phyloP scores from a whole-genome alignment of 2,888 invertebrate species.

The Entomobrya multifasciata region DNA sequence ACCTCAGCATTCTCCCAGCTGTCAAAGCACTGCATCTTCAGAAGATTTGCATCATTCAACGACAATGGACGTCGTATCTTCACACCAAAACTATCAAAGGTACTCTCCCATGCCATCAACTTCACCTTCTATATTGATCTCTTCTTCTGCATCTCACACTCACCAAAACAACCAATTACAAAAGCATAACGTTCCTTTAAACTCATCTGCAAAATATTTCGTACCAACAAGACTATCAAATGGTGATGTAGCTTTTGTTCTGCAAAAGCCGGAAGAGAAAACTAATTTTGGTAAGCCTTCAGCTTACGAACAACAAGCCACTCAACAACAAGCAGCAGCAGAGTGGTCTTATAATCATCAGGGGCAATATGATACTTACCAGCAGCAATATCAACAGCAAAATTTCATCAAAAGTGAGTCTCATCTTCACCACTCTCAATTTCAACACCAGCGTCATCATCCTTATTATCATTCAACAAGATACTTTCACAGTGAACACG shows the following conservation, averaged over 20 bases:
- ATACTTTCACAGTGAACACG: constrained; percentile 31
- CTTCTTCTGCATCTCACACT: constrained; percentile 5
- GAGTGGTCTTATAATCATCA: constrained; percentile 16
- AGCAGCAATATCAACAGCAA: constrained; percentile 39
- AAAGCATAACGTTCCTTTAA: not conserved
- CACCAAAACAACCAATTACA: constrained; percentile 34
- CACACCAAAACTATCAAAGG: not conserved
- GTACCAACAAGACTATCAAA: constrained; percentile 81
- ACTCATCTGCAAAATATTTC: constrained; percentile 51
- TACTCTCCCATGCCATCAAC: not conserved
- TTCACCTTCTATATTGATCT: constrained; percentile 52
- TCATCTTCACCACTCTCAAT: not conserved
- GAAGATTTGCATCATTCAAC: not conserved
- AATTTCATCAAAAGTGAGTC: not conserved
- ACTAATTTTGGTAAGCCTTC: too few species aligned
- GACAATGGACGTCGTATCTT: not conserved
- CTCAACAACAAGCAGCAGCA: too few species aligned
- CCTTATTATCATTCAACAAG: not conserved
- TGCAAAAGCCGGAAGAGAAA: constrained; percentile 72
- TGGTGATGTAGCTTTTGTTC: constrained; percentile 82
- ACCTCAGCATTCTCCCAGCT: constrained; percentile 55
- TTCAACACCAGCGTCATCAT: constrained; percentile 13
- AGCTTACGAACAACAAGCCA: too few species aligned
- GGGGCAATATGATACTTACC: constrained; percentile 45
- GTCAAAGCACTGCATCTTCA: constrained; percentile 37